Evolutionary conservation across 2,888 invertebrate genomes (phyloP).

Genomic region (Drosophila multiciliata): DNA sequence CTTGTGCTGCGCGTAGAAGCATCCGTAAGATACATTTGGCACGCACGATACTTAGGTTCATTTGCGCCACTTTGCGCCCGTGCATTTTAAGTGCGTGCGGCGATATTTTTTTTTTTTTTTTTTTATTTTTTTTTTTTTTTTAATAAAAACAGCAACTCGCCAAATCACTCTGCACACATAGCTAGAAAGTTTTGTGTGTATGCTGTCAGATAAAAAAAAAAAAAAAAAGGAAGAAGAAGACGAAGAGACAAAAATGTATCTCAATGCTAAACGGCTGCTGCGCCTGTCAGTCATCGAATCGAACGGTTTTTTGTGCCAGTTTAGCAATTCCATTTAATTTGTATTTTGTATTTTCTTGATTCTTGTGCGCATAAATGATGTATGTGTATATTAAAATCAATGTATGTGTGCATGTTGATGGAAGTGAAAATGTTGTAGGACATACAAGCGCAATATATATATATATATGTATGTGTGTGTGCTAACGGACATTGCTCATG

Average conservation of each 20-base stretch:
- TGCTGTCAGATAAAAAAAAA: slow-evolving; percentile 38
- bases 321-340: slow-evolving; percentile 44
- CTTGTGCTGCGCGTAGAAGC: slow-evolving; percentile 32
- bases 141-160: slow-evolving; percentile 17
- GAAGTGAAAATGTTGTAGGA: not conserved
- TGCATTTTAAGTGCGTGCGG: slow-evolving; percentile 71
- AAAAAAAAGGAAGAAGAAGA: not conserved
- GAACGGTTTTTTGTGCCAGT: slow-evolving; percentile 71
- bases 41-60: slow-evolving; percentile 78
- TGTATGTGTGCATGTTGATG: slow-evolving; percentile 6
- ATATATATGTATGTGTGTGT: slow-evolving; percentile 6
- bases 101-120: slow-evolving; percentile 13
- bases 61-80: slow-evolving; percentile 74
- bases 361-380: slow-evolving; percentile 19
- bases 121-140: not conserved
- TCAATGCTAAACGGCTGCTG: slow-evolving; percentile 37
- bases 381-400: slow-evolving; percentile 30
- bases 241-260: slow-evolving; percentile 17
- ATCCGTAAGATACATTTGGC: slow-evolving; percentile 50
- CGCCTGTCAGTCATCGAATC: slow-evolving; percentile 18
- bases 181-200: slow-evolving; percentile 42
- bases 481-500: slow-evolving; percentile 41
- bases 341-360: slow-evolving; percentile 38
- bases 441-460: not conserved
- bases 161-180: slow-evolving; percentile 1